Conservation (phyloP, 2,888 invertebrate genomes). For the Cephus rjabovi region DNA sequence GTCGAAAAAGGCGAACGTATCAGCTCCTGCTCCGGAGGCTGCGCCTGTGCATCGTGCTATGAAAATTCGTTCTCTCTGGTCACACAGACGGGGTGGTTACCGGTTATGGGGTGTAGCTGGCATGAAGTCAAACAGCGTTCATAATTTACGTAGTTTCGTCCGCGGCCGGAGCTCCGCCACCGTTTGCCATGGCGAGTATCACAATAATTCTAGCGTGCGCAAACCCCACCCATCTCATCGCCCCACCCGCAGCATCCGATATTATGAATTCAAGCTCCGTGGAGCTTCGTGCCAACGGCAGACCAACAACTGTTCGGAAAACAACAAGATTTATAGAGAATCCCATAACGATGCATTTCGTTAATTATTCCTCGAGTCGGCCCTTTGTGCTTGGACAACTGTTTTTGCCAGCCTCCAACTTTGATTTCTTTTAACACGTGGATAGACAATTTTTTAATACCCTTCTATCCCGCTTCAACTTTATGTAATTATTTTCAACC, state of each 20-base stretch:
- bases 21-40: slow-evolving; percentile 17
- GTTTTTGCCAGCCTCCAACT: too few relatives aligned
- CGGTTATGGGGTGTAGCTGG: slow-evolving; percentile 53
- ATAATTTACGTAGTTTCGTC: slow-evolving; percentile 61
- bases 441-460: too few relatives aligned
- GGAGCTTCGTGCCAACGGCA: slow-evolving; percentile 42
- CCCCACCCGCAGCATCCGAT: slow-evolving; percentile 23
- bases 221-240: slow-evolving; percentile 14
- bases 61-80: slow-evolving; percentile 53
- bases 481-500: slow-evolving; percentile 16
- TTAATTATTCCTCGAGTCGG: slow-evolving; percentile 47
- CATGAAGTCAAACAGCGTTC: slow-evolving; percentile 61
- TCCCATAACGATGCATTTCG: slow-evolving; percentile 47
- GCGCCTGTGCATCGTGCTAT: slow-evolving; percentile 34
- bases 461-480: too few relatives aligned
- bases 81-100: slow-evolving; percentile 34
- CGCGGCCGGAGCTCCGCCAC: slow-evolving; percentile 35
- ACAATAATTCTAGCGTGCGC: slow-evolving; percentile 16
- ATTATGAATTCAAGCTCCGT: slow-evolving; percentile 52
- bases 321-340: slow-evolving; percentile 46
- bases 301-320: slow-evolving; percentile 48
- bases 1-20: slow-evolving; percentile 34
- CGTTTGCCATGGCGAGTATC: slow-evolving; percentile 14
- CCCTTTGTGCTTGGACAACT: too few relatives aligned
- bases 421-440: too few relatives aligned